Evolutionary conservation across 2,888 invertebrate genomes (phyloP), one percentile per base, ranked within the genome.

Genomic region (Lottia gigantea): DNA sequence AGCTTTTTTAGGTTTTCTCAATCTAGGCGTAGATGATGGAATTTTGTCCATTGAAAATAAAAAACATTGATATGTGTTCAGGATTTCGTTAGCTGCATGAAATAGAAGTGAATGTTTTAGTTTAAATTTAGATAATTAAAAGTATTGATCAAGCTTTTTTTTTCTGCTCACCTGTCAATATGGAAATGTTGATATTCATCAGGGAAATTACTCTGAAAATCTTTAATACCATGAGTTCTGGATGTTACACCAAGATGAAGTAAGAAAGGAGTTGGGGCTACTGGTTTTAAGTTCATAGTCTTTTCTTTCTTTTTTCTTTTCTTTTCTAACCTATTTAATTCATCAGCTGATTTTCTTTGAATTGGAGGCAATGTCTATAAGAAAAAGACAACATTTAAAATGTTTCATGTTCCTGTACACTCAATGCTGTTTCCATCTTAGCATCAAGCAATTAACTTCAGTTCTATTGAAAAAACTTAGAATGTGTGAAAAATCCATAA

Each of bases 201-300:
- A 1, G 85, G 82, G 79, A 87, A 88, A 77, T 86, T 84, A 6
- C 72, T 64, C 79, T 88, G 86, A 82, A 86, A 88, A 19, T 86
- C 84, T 40, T 76, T 67, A 47, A 86, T 81, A 72, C 85, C 83
- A 70, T 88, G 87, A 3, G 87, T 87, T 62, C 88, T 75, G 0
- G 87, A 86, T 7, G 87, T 88, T 47, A 88, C 80, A 6, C 87
- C 87, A 25, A 89, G 82, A 75, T 88, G 88, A 7, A 88, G 77
- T 49, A 88, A 74, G 82, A 86, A 87, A 14, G 87, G 85, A n/a
- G 76, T 71, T 0, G 88, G 87, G 26, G 85, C 79, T 16, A 72
- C 73, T 2, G 88, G 88, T 69, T 82, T 83, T 64, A 79, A 80
- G 85, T 86, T 87, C 45, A 84, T 76, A 66, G 74, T 74, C 67